Base-by-base conservation (phyloP, 64 coral and sea anemone species). In the Dendrophyllia cribrosa region DNA sequence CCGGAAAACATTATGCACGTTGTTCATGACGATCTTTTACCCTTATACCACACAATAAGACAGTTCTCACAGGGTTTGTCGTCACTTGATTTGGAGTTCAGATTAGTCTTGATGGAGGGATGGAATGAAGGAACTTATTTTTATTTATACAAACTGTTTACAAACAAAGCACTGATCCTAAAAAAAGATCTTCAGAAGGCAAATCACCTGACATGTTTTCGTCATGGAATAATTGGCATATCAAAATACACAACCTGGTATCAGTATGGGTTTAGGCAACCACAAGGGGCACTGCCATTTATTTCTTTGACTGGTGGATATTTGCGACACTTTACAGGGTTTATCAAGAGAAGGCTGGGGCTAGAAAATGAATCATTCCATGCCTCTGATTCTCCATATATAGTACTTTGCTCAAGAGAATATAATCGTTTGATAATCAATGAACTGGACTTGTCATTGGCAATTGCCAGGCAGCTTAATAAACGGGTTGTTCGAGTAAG, bases 211-310 rank as follows among this genome's bases (percentile, higher is more conserved):
- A 93, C 70, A 8, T 99, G 97, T 63, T 99, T 99, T 86, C 94
- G 67, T 13, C 53, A 96, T 87, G 88, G 88, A 60, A 52, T 95
- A 9, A 91, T 99, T 74, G 97, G 97, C 7, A 88, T 99, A 84
- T 90, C 91, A 74, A 99, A 99, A n/a, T 91, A 71, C 19, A 94
- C 94, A 79, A 96, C 94, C 51, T 99, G 97, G 97, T 99, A 99
- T 71, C 94, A 99, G 4, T 99, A 96, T 91, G 97, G 97, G 5
- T 99, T 99, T n/a, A 91, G 78, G 8, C 49, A 58, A 34, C 91
- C 94, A 3, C 97, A 99, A 73, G 88, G 94, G 11, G 69, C 94
- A 51, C 68, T 96, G 15, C 63, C 85, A 53, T 68, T 77, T 9
- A 72, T 91, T 85, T 84, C 77, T 20, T 59, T 96, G 66, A 79